Evolutionary conservation across 2,113 vertebrate genomes (phyloP).

Genomic region (Aramus guarauna): DNA sequence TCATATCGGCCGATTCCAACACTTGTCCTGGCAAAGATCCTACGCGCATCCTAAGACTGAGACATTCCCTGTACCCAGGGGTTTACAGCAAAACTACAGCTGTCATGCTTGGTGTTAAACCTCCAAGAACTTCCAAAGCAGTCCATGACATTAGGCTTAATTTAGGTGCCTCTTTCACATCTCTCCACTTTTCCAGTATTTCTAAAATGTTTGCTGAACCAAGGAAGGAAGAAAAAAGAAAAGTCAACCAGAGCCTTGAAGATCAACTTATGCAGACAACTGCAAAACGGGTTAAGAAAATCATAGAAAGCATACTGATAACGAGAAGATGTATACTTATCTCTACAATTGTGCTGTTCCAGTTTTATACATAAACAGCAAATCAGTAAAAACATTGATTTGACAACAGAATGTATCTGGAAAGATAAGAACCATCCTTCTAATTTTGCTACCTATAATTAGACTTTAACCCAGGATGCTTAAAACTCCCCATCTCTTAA

Average conservation of each 20-base stretch:
- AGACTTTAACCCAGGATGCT: neutral
- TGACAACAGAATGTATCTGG: neutral
- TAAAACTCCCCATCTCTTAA: neutral
- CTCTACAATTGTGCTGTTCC: neutral
- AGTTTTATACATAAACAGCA: neutral
- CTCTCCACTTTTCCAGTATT: neutral
- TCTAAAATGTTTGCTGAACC: neutral
- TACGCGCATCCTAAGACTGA: accelerated
- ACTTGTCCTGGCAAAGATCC: neutral
- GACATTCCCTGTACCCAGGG: neutral
- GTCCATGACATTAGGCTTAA: neutral
- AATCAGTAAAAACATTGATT: neutral
- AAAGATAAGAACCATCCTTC: neutral
- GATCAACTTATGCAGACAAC: neutral
- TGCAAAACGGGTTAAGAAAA: neutral
- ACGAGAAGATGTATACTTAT: accelerated
- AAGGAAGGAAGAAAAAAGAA: neutral
- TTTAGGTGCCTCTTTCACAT: neutral
- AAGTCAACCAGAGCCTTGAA: neutral
- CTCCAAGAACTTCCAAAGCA: neutral
- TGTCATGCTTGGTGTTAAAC: neutral
- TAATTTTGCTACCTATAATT: neutral
- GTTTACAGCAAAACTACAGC: neutral
- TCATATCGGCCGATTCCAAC: neutral
- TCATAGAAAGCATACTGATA: neutral